Evolutionary conservation across 92 coral and sea anemone species (phyloP), one percentile per base, ranked within the genome.

Genomic region (Epizoanthus illoricatus): DNA sequence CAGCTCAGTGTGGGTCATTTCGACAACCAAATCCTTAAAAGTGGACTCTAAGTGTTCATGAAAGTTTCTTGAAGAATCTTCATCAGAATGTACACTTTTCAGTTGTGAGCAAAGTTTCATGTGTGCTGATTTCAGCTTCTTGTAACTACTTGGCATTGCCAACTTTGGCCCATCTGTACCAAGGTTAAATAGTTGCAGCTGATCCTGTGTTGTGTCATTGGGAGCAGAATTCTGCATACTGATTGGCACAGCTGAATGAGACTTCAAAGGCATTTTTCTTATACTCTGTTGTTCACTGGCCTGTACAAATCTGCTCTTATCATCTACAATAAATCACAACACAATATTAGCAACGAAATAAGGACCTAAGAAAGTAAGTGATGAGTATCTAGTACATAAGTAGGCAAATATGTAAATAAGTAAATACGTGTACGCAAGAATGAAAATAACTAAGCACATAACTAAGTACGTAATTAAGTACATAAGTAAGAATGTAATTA

Each of bases 111-210:
- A 65, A 23, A 90, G 87, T 71, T 85, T 89, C 2, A 69, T 13
- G 80, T 88, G 90, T 40, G 87, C n/a, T 13, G 94, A 83, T 65
- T 90, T 93, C 15, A 93, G 87, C 67, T 88, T 93, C 56, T 90
- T 88, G 69, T 93, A 93, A 83, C 84, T 88, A 43, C 81, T 66
- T 4, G 97, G 97, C 84, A 91, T 63, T 59, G 83, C 47, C 54
- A 90, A 84, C 6, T 75, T 84, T 40, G 84, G 60, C 5, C 88
- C 92, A 52, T 85, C 90, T 33, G 71, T 85, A 13, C 69, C 15
- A 28, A 92, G 94, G 57, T 84, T 71, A 80, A 93, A 84, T 10
- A 28, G 60, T 56, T 88, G 61, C 17, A 42, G 71, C 52, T 42
- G 13, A 4, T 62, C 55, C 55, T 47, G 55, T 47, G 55, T 47